Percentiles rank a stretch among this genome's conserved stretches.
phyloP scores from a whole-genome alignment of 2,113 vertebrate species.

The Hucho hucho region DNA sequence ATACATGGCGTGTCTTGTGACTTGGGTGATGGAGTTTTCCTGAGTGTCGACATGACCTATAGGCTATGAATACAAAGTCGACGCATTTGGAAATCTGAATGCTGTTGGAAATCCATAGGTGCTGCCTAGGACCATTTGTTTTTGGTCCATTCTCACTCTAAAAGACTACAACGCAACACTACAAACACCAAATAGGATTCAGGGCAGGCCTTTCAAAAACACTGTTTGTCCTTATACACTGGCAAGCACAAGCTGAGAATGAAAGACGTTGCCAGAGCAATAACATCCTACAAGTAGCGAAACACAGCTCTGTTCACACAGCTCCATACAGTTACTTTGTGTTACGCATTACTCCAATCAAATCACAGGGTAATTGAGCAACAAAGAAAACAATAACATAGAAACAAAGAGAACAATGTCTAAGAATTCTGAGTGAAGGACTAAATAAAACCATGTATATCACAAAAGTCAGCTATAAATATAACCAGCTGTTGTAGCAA shows the following conservation, averaged over 20 bases:
- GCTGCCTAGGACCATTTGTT: no score
- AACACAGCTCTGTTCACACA: constrained; percentile 40
- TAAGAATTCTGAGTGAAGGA: background rate
- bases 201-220: constrained; percentile 15
- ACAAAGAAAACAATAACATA: background rate
- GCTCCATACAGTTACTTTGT: constrained; percentile 11
- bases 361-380: background rate
- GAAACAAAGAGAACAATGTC: no score
- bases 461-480: background rate
- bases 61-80: no score
- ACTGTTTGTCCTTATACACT: background rate
- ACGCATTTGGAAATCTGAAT: no score
- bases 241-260: constrained; percentile 1
- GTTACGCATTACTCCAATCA: constrained; percentile 21
- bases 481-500: background rate
- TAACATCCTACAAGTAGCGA: constrained; percentile 28
- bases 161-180: background rate
- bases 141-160: background rate
- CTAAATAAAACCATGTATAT: background rate
- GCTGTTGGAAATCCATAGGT: no score
- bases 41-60: no score
- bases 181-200: background rate
- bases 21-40: background rate
- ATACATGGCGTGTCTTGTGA: constrained; percentile 41
- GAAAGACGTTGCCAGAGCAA: constrained; percentile 24